Conservation (phyloP, 2,113 vertebrate genomes). For the Corydoras maculifer region DNA sequence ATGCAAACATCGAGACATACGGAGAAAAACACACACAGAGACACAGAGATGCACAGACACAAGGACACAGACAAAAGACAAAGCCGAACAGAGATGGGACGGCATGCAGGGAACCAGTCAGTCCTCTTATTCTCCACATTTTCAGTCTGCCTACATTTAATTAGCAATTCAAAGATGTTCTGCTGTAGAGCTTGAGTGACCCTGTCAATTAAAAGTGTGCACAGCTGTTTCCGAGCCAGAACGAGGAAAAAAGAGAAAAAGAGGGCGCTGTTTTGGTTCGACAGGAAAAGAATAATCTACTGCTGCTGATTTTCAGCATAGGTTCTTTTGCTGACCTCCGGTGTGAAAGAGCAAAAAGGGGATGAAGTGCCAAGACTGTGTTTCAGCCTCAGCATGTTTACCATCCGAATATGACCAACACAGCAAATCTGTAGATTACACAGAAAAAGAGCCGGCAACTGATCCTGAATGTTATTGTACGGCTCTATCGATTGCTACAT, state of each 20-base stretch:
- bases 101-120: constrained; percentile 25
- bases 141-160: constrained; percentile 55
- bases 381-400: constrained; percentile 13
- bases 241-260: constrained; percentile 25
- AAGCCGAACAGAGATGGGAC: constrained; percentile 17
- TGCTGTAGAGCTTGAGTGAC: constrained; percentile 45
- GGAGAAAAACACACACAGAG: too few relatives aligned
- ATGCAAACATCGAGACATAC: too few relatives aligned
- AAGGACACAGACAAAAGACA: background rate
- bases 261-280: constrained; percentile 8
- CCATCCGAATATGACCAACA: constrained; percentile 20
- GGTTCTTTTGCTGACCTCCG: constrained; percentile 28
- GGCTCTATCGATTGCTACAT: constrained; percentile 9
- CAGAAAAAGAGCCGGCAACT: constrained; percentile 6
- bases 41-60: constrained; percentile 15
- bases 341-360: background rate
- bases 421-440: constrained; percentile 23
- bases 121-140: constrained; percentile 35
- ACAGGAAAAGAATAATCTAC: constrained; percentile 24
- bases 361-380: constrained; percentile 1
- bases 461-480: constrained; percentile 19
- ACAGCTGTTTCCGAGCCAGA: constrained; percentile 46
- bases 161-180: constrained; percentile 58
- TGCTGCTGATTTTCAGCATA: constrained; percentile 35
- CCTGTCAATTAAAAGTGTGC: constrained; percentile 62